phyloP scores from a whole-genome alignment of 2,113 vertebrate species.

The Ailurus styani region DNA sequence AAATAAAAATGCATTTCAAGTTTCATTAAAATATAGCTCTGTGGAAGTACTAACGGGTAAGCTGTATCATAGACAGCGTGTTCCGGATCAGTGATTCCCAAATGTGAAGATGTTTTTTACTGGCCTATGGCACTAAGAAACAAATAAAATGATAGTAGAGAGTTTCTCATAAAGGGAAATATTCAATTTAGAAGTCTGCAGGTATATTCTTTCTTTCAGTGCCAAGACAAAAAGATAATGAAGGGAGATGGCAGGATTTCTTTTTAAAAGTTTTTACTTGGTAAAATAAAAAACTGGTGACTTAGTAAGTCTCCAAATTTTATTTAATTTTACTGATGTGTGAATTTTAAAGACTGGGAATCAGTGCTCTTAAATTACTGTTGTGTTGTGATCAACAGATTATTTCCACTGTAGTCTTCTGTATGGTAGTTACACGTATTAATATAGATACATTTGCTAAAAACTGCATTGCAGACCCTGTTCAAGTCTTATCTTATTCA shows the following conservation, averaged over 20 bases:
- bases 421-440: neutral
- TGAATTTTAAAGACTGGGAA: neutral
- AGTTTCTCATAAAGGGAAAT: neutral
- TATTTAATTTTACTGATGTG: conserved; percentile 15
- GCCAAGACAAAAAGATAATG: neutral
- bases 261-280: neutral
- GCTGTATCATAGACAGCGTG: neutral
- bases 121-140: neutral
- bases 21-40: neutral
- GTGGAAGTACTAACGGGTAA: neutral
- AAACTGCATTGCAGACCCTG: neutral
- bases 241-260: neutral
- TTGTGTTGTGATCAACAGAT: neutral
- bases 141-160: neutral
- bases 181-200: neutral
- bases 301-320: neutral
- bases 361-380: neutral
- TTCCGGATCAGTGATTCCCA: neutral
- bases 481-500: neutral
- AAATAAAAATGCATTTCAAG: neutral
- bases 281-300: neutral
- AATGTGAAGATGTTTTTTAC: neutral
- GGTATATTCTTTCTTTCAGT: neutral
- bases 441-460: neutral
- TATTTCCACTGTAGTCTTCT: neutral